Base-by-base conservation (phyloP, 53 echinoderm and acorn worm species). In the Mesocentrotus franciscanus region DNA sequence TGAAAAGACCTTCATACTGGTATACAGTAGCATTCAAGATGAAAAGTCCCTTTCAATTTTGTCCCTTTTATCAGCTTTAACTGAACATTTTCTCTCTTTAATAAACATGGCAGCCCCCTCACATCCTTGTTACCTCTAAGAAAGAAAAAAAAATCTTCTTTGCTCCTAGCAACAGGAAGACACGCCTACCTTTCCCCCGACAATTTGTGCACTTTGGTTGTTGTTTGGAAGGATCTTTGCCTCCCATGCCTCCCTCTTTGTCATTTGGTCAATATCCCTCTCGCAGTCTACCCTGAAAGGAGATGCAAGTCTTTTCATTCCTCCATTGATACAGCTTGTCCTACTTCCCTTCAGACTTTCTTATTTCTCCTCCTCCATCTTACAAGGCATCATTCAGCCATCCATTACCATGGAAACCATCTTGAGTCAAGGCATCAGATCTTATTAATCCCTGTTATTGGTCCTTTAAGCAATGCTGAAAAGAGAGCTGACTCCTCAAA, bases 331-430 rank as follows among this genome's bases (percentile, higher is more conserved):
- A 66, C 49, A 35, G 32, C 66, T 34, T 32, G 68, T 42, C 92
- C 70, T 34, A 92, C 8, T 61, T 87, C 58, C 58, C 14, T 57
- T n/a, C 87, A n/a, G 26, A 58, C 57, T 27, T 29, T 27, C 87
- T 87, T 84, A 26, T 91, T 35, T 91, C 90, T 95, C 91, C 90
- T 95, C 91, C 87, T 58, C 87, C 87, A 87, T 87, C 87, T 87
- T n/a, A 58, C 11, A 87, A 58, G 58, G 87, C 87, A 87, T 87
- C 57, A 56, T 58, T 56, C 87, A 87, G 27, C n/a, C 9, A 26
- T 24, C 55, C 22, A 27, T 87, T 58, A 3, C 58, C 87, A 87
- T 87, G 59, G 87, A 57, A 87, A 87, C 87, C n/a, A 58, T 87
- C 87, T 87, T 2, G 5, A 27, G n/a, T 27, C 75, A 9, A 26